A percentile compares a stretch with the other conserved stretches of the same genome.
Evolutionary conservation across 2,888 invertebrate genomes (phyloP).

Genomic region (Willowsia nigromaculata): DNA sequence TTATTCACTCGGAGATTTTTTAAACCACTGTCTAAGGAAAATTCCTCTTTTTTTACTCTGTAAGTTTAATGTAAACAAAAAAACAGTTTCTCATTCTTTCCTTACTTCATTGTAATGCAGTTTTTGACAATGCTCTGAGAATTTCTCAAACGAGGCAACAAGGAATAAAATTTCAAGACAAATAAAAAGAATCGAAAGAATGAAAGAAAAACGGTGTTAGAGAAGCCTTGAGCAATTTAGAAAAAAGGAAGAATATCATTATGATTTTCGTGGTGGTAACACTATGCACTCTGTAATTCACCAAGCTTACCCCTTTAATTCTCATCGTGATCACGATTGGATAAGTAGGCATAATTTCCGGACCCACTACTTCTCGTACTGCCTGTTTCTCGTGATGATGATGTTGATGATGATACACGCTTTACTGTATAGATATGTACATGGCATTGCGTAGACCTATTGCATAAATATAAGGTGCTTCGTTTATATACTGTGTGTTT

Average conservation of each 20-base stretch:
- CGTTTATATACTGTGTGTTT: neutral
- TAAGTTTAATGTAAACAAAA: too few relatives aligned
- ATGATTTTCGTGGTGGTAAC: conserved; percentile 58
- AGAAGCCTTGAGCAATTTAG: conserved; percentile 39
- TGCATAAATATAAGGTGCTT: neutral
- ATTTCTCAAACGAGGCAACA: neutral
- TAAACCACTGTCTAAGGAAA: too few relatives aligned
- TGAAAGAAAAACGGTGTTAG: conserved; percentile 11
- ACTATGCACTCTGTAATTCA: conserved; percentile 41
- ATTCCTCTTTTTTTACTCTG: too few relatives aligned
- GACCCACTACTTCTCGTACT: conserved; percentile 11
- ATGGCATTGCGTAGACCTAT: neutral
- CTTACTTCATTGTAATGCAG: neutral
- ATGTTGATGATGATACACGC: neutral
- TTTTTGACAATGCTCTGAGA: too few relatives aligned
- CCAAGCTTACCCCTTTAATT: conserved; percentile 59
- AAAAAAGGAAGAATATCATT: conserved; percentile 55
- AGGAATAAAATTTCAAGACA: neutral
- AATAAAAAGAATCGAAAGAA: neutral
- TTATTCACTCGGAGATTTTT: too few relatives aligned
- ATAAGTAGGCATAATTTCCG: conserved; percentile 73
- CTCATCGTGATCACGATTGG: conserved; percentile 70
- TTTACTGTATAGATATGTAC: neutral
- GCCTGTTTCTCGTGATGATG: neutral
- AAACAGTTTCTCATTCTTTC: too few relatives aligned